Conservation (phyloP, 2,113 vertebrate species). For the Herpailurus yagouaroundi region DNA sequence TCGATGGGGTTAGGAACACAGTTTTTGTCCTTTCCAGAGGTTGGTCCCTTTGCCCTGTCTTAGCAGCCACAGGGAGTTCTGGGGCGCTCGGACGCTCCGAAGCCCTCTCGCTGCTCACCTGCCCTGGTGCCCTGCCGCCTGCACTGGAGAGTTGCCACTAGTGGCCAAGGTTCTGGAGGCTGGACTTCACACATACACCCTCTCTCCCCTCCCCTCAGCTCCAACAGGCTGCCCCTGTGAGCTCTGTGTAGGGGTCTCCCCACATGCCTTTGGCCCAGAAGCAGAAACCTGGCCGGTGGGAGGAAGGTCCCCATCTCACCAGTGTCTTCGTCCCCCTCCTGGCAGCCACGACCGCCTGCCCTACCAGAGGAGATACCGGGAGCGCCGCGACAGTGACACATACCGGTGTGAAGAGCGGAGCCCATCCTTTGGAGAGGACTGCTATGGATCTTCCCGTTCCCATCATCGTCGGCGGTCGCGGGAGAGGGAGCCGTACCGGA, state of each 20-base stretch:
- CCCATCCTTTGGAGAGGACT: conserved; percentile 83
- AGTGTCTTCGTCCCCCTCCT: not conserved
- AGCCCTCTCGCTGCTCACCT: not conserved
- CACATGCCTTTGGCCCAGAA: not conserved
- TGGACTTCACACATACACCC: not conserved
- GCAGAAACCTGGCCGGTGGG: not conserved
- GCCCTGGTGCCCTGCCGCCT: not conserved
- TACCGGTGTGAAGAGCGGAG: conserved; percentile 84
- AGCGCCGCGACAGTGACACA: conserved; percentile 79
- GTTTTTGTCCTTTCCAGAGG: not conserved
- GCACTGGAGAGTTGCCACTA: not conserved
- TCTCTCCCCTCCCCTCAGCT: not conserved
- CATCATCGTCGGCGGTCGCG: conserved; percentile 83
- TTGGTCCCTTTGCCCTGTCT: not conserved
- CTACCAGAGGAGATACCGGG: conserved; percentile 83
- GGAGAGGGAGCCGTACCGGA: conserved; percentile 80
- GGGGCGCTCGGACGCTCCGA: not conserved
- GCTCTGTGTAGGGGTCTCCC: not conserved
- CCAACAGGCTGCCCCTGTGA: not conserved
- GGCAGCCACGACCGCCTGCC: conserved; percentile 85
- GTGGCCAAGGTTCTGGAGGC: not conserved
- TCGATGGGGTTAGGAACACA: not conserved
- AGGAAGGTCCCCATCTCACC: not conserved
- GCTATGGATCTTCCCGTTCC: conserved; percentile 79
- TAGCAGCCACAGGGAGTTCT: not conserved